A percentile compares a stretch with the other conserved stretches of the same genome.
Evolutionary conservation across 2,888 invertebrate species (phyloP).

Genomic region (Silvanus unidentatus): DNA sequence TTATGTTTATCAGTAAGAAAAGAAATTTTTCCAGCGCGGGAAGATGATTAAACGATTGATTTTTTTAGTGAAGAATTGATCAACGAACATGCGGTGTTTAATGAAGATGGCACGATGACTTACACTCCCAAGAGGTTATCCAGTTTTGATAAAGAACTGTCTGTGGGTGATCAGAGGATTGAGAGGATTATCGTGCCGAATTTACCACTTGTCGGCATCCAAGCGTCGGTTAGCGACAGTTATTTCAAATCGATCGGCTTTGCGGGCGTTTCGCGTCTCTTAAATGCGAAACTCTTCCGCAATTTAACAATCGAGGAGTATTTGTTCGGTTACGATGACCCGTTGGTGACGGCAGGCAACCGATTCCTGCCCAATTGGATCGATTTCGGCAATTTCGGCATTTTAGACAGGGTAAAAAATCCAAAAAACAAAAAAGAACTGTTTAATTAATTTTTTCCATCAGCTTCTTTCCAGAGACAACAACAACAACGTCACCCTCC

Average conservation of each 20-base stretch:
- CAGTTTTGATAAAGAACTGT: conserved; percentile 57
- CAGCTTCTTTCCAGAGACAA: conserved; percentile 58
- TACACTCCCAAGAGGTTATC: conserved; percentile 58
- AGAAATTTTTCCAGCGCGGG: not conserved
- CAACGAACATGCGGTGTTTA: conserved; percentile 60
- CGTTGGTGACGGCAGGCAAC: conserved; percentile 63
- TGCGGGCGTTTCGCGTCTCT: conserved; percentile 51
- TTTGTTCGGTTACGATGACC: conserved; percentile 79
- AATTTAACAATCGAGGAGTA: conserved; percentile 62
- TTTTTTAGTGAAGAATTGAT: conserved; percentile 55
- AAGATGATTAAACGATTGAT: not conserved
- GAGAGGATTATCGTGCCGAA: conserved; percentile 62
- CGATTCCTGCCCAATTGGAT: conserved; percentile 69
- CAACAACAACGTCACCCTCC: conserved; percentile 53
- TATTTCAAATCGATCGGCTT: conserved; percentile 56
- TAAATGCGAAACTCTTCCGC: conserved; percentile 59
- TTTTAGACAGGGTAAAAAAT: conserved; percentile 74
- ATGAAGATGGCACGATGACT: conserved; percentile 60
- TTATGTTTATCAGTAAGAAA: conserved; percentile 68
- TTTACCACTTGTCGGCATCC: conserved; percentile 60
- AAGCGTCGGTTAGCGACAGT: conserved; percentile 51
- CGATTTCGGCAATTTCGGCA: conserved; percentile 72
- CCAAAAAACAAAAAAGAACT: conserved; percentile 2
- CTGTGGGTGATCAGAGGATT: conserved; percentile 58
- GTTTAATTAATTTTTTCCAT: conserved; percentile 13